Evolutionary conservation across 92 coral and sea anemone genomes (phyloP), one percentile per base, ranked within the genome.

Genomic region (Parazoanthus swiftii): DNA sequence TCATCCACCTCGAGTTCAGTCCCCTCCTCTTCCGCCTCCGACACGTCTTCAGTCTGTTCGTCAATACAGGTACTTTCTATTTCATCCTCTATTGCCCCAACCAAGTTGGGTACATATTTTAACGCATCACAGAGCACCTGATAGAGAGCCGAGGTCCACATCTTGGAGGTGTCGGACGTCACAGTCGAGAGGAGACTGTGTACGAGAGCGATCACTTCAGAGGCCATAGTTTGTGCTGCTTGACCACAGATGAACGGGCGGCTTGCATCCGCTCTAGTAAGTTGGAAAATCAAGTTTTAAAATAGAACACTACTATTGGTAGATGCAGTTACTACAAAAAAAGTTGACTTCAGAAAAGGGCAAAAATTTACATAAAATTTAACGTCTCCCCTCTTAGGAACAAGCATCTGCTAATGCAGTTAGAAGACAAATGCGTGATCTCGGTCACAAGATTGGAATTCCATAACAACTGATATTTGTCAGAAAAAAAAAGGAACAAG

Each of bases 151-250:
- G 91, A 79, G 59, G 97, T 90, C 99, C 99, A 96, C 18, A 93
- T 91, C 86, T 90, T 95, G 39, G 93, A 81, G 82, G 93, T 92
- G 63, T 93, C 96, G 3, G 97, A 90, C 43, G 91, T 76, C 2
- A 92, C 80, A 5, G 92, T 86, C 1, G 90, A 86, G 63, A 96
- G 78, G 36, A 96, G 91, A 13, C 94, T 90, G 66, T 94, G 98
- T 43, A 96, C 65, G 36, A 96, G 90, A 21, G 95, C 91, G 68
- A 96, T 95, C 56, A 96, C 98, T 85, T 96, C 99, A 10, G 99
- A 95, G n/a, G 99, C 99, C 98, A 96, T 93, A 81, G 91, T 93
- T 85, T 93, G 94, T 25, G 99, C 96, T 68, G 95, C 99, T 76
- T 96, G 98, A 36, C 99, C 99, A 68, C 98, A 95, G 1, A 96